Conservation (phyloP, 1,140 invertebrate species). For the Littorina saxatilis region DNA sequence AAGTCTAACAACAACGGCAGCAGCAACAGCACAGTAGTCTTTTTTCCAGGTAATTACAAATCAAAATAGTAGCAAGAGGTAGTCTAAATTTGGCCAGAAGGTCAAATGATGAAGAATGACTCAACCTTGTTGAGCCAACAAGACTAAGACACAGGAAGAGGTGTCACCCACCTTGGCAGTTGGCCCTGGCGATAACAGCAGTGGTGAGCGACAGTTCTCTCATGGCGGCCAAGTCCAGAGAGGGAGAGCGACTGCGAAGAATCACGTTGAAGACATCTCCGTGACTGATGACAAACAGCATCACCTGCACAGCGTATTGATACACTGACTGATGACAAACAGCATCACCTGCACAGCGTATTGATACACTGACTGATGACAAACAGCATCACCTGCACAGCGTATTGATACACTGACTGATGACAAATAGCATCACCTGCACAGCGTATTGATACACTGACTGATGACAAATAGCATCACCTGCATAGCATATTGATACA, state of each 20-base stretch:
- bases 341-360: conserved; percentile 79
- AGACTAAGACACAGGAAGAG: no score
- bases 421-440: conserved; percentile 84
- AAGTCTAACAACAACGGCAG: no score
- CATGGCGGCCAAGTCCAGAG: conserved; percentile 79
- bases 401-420: conserved; percentile 83
- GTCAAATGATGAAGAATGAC: no score
- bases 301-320: conserved; percentile 76
- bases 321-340: conserved; percentile 88
- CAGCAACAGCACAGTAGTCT: no score
- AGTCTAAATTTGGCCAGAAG: no score
- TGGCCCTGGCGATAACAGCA: conserved; percentile 86
- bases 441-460: no score
- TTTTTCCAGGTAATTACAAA: no score
- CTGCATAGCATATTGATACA: no score
- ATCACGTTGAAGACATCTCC: conserved; percentile 87
- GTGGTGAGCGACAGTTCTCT: conserved; percentile 85
- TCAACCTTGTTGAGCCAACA: no score
- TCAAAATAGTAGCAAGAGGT: no score
- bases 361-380: conserved; percentile 86
- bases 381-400: conserved; percentile 82
- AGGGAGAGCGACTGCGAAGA: conserved; percentile 83
- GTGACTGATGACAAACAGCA: conserved; percentile 88
- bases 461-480: no score
- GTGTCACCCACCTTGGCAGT: conserved; percentile 81